phyloP scores from a whole-genome alignment of 2,113 vertebrate species.

The Osmerus mordax region DNA sequence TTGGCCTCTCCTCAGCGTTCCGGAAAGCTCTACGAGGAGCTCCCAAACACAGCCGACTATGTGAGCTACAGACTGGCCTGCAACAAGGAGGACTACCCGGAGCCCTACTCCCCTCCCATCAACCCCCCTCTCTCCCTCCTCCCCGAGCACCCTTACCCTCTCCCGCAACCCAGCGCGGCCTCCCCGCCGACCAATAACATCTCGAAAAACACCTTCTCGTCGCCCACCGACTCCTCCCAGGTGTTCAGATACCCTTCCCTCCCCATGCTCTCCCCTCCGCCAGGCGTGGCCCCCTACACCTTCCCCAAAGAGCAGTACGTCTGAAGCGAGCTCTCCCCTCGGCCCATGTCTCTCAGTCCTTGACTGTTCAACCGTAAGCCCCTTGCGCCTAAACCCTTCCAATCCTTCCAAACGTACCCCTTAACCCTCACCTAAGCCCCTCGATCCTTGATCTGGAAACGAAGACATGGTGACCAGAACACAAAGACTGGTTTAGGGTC shows the following conservation, averaged over 20 bases:
- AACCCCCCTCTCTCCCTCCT: constrained; percentile 73
- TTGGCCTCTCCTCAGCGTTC: constrained; percentile 70
- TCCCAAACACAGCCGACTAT: constrained; percentile 79
- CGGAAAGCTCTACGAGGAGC: constrained; percentile 73
- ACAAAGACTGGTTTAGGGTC: no score
- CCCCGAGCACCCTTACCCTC: constrained; percentile 73
- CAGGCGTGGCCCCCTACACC: constrained; percentile 69
- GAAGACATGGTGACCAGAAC: no score
- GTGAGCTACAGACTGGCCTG: constrained; percentile 79
- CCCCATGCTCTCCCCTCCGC: constrained; percentile 70
- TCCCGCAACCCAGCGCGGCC: constrained; percentile 45
- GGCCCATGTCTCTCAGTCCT: constrained; percentile 3
- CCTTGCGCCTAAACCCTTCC: neutral
- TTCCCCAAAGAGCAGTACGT: constrained; percentile 88
- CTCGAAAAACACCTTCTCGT: constrained; percentile 64
- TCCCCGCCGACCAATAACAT: constrained; percentile 57
- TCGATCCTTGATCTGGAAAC: no score
- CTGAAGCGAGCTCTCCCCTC: constrained; percentile 46
- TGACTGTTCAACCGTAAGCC: constrained; percentile 4
- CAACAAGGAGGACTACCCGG: constrained; percentile 76
- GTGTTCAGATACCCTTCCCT: constrained; percentile 77
- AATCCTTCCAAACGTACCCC: neutral
- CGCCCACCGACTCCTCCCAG: constrained; percentile 40
- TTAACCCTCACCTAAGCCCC: no score
- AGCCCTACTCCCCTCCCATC: constrained; percentile 74